Evolutionary conservation across 2,113 vertebrate genomes (phyloP).

Genomic region (Notechis scutatus): DNA sequence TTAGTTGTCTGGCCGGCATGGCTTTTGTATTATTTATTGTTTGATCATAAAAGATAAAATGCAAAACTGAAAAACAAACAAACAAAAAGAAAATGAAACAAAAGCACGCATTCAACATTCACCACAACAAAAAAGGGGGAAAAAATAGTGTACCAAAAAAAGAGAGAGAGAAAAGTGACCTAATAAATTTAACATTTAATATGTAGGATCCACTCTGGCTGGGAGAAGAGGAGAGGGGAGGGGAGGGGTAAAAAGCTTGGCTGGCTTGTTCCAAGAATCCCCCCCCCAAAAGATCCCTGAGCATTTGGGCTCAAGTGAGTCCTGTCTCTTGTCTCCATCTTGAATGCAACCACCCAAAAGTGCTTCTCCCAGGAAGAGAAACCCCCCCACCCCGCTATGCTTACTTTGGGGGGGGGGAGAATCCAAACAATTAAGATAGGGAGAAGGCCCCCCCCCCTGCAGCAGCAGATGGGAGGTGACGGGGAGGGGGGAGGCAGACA

Average conservation of each 20-base stretch:
- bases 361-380: background rate
- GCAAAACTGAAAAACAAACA: background rate
- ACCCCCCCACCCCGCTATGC: background rate
- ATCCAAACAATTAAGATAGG: background rate
- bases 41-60: background rate
- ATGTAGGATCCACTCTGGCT: background rate
- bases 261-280: background rate
- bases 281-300: background rate
- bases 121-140: too few species aligned
- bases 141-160: background rate
- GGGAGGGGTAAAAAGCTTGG: background rate
- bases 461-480: constrained; percentile 28
- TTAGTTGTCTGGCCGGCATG: background rate
- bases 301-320: background rate
- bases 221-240: too few species aligned
- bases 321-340: too few species aligned
- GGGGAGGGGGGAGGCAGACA: background rate
- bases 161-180: background rate
- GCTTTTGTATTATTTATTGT: background rate
- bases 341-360: background rate
- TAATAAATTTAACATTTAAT: background rate
- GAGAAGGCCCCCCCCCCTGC: background rate
- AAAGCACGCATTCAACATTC: background rate
- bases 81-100: background rate
- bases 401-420: background rate